Evolutionary conservation across 2,797 vertebrate species (phyloP).

Genomic region (Pitangus sulphuratus): DNA sequence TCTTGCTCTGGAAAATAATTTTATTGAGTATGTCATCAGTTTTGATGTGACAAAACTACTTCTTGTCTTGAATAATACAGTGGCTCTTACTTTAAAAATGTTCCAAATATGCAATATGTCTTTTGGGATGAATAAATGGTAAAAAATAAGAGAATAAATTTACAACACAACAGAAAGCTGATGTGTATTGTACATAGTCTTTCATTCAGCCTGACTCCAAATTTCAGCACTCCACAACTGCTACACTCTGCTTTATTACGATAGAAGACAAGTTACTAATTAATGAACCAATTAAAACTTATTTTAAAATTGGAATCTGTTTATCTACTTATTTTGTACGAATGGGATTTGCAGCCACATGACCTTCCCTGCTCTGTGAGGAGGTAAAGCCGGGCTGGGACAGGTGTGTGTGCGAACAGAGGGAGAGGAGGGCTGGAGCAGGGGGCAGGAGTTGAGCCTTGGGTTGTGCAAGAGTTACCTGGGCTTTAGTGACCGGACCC

Average conservation of each 20-base stretch:
- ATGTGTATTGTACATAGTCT: constrained; percentile 53
- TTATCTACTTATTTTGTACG: neutral
- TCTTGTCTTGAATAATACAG: constrained; percentile 42
- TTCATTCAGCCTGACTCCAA: constrained; percentile 28
- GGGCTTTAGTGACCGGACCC: neutral
- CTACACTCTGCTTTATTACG: neutral
- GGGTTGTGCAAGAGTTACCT: accelerated
- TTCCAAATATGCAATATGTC: constrained; percentile 63
- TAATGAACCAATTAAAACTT: neutral
- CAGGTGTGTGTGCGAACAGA: neutral
- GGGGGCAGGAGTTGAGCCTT: accelerated
- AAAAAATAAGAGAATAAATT: constrained; percentile 53
- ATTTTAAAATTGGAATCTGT: neutral
- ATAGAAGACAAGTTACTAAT: neutral
- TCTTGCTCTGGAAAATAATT: constrained; percentile 50
- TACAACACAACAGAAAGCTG: constrained; percentile 31
- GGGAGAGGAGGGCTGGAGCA: neutral
- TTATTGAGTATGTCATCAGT: constrained; percentile 27
- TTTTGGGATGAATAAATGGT: constrained; percentile 61
- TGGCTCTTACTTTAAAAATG: constrained; percentile 42
- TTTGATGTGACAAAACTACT: constrained; percentile 49
- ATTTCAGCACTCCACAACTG: neutral
- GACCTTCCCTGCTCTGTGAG: neutral
- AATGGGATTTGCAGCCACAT: neutral
- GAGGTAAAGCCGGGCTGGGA: neutral